These are phyloP conservation scores for Synergus umbraculus DNA, from an alignment of 2,888 invertebrate species.

Conservation along the genomic window DNA sequence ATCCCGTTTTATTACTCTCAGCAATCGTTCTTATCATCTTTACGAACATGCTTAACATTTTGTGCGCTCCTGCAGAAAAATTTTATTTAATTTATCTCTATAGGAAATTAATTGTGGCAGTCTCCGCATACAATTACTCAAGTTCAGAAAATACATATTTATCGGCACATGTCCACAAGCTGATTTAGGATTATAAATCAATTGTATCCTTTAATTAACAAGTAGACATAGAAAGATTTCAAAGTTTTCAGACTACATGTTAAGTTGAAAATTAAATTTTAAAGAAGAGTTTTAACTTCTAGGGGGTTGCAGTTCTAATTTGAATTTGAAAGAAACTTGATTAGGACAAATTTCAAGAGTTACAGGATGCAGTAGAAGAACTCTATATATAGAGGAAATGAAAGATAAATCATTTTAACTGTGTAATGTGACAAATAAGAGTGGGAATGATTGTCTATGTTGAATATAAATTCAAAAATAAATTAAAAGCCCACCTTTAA, in stretches of 20 bases:
- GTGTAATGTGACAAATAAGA: neutral
- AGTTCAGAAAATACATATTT: neutral
- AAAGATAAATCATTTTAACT: neutral
- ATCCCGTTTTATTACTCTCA: conserved; percentile 36
- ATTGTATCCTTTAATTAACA: neutral
- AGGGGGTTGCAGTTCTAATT: neutral
- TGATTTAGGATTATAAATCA: neutral
- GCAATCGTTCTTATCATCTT: conserved; percentile 33
- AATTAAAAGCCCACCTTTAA: no score
- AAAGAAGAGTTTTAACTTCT: neutral
- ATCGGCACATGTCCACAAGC: neutral
- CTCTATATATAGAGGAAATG: neutral
- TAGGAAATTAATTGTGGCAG: conserved; percentile 10
- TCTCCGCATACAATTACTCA: conserved; percentile 9
- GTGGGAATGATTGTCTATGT: neutral
- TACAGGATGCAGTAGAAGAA: no score
- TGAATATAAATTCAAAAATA: no score
- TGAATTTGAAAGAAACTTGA: neutral
- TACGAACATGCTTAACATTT: conserved; percentile 26
- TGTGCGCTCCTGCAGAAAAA: conserved; percentile 17
- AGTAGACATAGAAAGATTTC: neutral
- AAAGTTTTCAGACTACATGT: neutral
- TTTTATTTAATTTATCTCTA: conserved; percentile 30
- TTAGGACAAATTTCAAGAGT: neutral
- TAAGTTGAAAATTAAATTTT: neutral